phyloP scores from a whole-genome alignment of 2,888 invertebrate genomes.

The Cryptophagus acutangulus region DNA sequence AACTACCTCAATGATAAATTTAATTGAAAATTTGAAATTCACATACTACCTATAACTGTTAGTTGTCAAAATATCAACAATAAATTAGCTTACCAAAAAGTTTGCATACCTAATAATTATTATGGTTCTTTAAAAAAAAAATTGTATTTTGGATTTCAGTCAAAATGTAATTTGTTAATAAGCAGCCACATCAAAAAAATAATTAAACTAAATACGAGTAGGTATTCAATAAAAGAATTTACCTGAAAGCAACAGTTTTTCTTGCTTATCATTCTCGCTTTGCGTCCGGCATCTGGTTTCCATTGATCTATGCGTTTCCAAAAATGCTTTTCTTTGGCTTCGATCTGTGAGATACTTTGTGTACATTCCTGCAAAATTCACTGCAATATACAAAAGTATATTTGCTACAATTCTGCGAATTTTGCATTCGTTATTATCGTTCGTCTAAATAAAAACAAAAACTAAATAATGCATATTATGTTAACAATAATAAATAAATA shows the following conservation, averaged over 20 bases:
- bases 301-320: conserved; percentile 89
- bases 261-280: conserved; percentile 85
- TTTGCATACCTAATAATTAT: too few relatives aligned
- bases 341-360: conserved; percentile 91
- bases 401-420: conserved; percentile 68
- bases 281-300: conserved; percentile 83
- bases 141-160: too few relatives aligned
- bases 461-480: neutral
- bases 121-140: too few relatives aligned
- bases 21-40: too few relatives aligned
- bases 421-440: conserved; percentile 35
- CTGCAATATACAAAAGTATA: conserved; percentile 73
- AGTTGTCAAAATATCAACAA: too few relatives aligned
- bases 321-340: conserved; percentile 87
- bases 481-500: neutral
- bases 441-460: conserved; percentile 13
- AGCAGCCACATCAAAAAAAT: too few relatives aligned
- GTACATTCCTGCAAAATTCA: conserved; percentile 91
- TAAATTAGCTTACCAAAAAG: too few relatives aligned
- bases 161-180: too few relatives aligned
- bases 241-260: conserved; percentile 83
- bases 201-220: too few relatives aligned
- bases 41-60: too few relatives aligned
- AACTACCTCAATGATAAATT: too few relatives aligned
- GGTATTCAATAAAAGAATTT: too few relatives aligned